Conservation (phyloP, 2,113 vertebrate genomes). For the Gymnobelideus leadbeateri region DNA sequence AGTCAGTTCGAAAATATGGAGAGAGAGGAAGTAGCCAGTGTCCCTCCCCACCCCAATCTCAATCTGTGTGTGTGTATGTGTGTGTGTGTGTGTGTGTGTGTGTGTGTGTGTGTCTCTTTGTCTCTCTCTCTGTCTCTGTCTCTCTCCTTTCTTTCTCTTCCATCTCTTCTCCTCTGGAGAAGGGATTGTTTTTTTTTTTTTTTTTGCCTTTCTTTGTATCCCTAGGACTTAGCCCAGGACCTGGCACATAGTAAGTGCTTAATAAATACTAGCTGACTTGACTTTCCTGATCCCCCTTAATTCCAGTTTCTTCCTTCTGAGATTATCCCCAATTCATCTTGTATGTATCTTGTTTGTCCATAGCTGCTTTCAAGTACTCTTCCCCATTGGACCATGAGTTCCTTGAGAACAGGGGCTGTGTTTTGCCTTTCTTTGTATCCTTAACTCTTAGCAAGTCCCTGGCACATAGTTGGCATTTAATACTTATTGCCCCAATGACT, state of each 20-base stretch:
- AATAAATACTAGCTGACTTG: not conserved
- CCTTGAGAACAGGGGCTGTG: not conserved
- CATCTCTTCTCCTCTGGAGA: not conserved
- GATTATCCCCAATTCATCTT: not conserved
- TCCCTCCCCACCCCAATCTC: too few species aligned
- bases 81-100: too few species aligned
- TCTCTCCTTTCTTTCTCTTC: too few species aligned
- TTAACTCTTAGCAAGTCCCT: not conserved
- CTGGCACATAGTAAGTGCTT: not conserved
- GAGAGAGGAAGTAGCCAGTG: too few species aligned
- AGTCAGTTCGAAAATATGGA: too few species aligned
- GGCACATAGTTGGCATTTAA: not conserved
- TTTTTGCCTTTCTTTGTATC: not conserved
- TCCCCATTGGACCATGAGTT: not conserved
- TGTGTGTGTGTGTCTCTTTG: too few species aligned
- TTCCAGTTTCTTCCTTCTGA: not conserved
- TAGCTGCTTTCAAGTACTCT: not conserved
- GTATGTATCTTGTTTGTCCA: not conserved
- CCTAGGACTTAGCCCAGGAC: not conserved
- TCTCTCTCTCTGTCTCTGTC: too few species aligned
- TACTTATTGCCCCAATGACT: not conserved
- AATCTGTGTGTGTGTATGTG: too few species aligned
- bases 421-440: not conserved
- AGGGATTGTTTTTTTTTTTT: not conserved
- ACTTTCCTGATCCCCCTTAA: not conserved